Evolutionary conservation across 2,797 vertebrate species (phyloP).

Genomic region (Aeoliscus strigatus): DNA sequence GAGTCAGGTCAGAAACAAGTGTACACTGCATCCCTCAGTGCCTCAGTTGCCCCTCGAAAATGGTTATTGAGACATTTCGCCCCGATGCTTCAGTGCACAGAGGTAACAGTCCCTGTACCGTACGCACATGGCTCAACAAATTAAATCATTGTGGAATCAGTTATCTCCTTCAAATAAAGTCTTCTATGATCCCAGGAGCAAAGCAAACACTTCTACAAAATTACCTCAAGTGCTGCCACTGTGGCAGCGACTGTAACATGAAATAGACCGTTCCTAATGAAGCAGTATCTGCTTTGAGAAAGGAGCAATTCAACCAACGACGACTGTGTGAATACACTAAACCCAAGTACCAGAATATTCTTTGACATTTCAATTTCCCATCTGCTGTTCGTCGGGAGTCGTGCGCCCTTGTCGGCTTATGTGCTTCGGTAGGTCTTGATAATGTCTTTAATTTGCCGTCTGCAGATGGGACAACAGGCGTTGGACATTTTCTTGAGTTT

Average conservation of each 20-base stretch:
- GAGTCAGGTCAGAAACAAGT: constrained; percentile 7
- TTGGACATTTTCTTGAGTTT: constrained; percentile 94
- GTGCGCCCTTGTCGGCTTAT: constrained; percentile 61
- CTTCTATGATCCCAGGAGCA: constrained; percentile 34
- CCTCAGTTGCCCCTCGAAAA: too few relatives aligned
- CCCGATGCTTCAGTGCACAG: constrained; percentile 28
- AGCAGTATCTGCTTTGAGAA: too few relatives aligned
- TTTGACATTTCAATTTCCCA: too few relatives aligned
- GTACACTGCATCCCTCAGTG: too few relatives aligned
- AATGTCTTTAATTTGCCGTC: constrained; percentile 93
- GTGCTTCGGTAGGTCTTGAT: constrained; percentile 96
- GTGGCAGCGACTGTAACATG: constrained; percentile 38
- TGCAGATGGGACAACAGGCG: constrained; percentile 94
- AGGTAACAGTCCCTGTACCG: constrained; percentile 24
- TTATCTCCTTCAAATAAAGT: constrained; percentile 31
- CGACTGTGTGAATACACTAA: too few relatives aligned
- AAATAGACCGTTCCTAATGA: constrained; percentile 35
- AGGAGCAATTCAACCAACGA: too few relatives aligned
- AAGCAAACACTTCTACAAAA: too few relatives aligned
- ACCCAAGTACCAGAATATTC: too few relatives aligned
- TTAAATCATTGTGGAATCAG: constrained; percentile 22
- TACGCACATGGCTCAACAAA: constrained; percentile 40
- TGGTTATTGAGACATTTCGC: constrained; percentile 38
- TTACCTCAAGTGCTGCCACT: too few relatives aligned
- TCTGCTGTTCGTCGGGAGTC: constrained; percentile 32